Conservation (phyloP, 2,113 vertebrate species). For the Antennarius striatus region DNA sequence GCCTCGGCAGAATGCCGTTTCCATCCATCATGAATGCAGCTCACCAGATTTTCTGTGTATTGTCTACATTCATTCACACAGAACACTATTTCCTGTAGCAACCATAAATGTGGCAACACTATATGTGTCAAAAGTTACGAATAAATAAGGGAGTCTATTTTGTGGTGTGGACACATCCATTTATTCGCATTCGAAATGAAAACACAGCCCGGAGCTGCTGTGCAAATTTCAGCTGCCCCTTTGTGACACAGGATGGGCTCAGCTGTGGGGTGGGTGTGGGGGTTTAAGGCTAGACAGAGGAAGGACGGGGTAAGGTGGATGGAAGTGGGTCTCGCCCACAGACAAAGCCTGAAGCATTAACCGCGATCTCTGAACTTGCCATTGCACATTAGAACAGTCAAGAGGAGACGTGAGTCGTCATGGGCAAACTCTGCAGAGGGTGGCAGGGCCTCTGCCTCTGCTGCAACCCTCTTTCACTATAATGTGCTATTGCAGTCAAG, state of each 20-base stretch:
- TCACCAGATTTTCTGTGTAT: conserved; percentile 13
- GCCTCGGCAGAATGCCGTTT: conserved; percentile 39
- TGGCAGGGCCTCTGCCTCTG: not conserved
- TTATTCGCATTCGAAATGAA: conserved; percentile 25
- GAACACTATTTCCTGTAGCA: conserved; percentile 23
- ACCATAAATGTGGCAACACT: conserved; percentile 17
- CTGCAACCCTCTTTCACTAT: conserved; percentile 32
- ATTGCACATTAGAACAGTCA: conserved; percentile 51
- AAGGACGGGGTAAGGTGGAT: not conserved
- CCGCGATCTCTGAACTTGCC: conserved; percentile 62
- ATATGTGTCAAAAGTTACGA: conserved; percentile 32
- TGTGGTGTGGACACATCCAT: conserved; percentile 31
- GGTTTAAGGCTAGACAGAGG: conserved; percentile 11
- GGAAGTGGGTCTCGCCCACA: conserved; percentile 20
- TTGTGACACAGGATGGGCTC: conserved; percentile 26
- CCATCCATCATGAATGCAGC: conserved; percentile 32
- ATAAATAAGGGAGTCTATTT: conserved; percentile 42
- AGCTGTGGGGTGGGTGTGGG: conserved; percentile 21
- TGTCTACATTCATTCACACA: conserved; percentile 50
- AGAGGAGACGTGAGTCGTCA: conserved; percentile 17
- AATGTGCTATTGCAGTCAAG: conserved; percentile 26
- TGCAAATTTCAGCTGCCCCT: conserved; percentile 14
- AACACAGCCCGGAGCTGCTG: conserved; percentile 26
- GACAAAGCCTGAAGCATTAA: conserved; percentile 25
- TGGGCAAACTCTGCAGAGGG: not conserved